A percentile compares a stretch with the other conserved stretches of the same genome.
These are phyloP conservation scores for Oryzaephilus surinamensis DNA, from an alignment of 1,140 invertebrate species.

Conservation along the genomic window DNA sequence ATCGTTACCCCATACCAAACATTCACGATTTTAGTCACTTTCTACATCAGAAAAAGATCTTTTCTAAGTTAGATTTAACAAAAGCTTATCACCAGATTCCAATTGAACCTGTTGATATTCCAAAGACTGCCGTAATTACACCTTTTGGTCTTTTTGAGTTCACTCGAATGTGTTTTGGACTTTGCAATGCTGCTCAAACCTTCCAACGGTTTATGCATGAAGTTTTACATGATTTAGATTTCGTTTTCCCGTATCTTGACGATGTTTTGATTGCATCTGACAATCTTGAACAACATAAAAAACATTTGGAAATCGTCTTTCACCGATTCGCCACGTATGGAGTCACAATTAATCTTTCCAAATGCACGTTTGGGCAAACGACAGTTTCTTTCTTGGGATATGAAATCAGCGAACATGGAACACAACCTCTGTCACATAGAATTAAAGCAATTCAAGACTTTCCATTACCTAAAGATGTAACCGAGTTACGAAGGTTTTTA, in stretches of 20 bases:
- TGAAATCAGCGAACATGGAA: constrained; percentile 23
- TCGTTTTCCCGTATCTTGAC: constrained; percentile 30
- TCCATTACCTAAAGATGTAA: constrained; percentile 11
- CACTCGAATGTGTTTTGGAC: constrained; percentile 23
- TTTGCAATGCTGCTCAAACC: constrained; percentile 32
- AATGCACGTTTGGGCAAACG: constrained; percentile 24
- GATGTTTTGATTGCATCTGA: constrained; percentile 33
- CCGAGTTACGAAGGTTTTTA: constrained; percentile 26
- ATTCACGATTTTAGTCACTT: constrained; percentile 27
- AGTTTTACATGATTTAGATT: constrained; percentile 30
- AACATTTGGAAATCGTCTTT: background rate
- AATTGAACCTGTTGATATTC: constrained; percentile 24
- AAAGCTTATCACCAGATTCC: constrained; percentile 42
- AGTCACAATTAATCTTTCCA: constrained; percentile 2
- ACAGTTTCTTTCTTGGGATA: constrained; percentile 27
- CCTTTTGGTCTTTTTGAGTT: constrained; percentile 33
- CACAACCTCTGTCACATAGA: constrained; percentile 11
- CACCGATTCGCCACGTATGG: background rate
- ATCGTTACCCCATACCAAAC: constrained; percentile 30
- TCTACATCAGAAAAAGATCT: constrained; percentile 33
- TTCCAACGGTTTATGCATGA: constrained; percentile 43
- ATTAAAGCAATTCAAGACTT: constrained; percentile 18
- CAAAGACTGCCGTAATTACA: constrained; percentile 32
- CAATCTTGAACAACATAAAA: constrained; percentile 16
- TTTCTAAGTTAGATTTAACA: constrained; percentile 39